phyloP scores from a whole-genome alignment of 2,797 vertebrate species.

The Hypotaenidia philippensis region DNA sequence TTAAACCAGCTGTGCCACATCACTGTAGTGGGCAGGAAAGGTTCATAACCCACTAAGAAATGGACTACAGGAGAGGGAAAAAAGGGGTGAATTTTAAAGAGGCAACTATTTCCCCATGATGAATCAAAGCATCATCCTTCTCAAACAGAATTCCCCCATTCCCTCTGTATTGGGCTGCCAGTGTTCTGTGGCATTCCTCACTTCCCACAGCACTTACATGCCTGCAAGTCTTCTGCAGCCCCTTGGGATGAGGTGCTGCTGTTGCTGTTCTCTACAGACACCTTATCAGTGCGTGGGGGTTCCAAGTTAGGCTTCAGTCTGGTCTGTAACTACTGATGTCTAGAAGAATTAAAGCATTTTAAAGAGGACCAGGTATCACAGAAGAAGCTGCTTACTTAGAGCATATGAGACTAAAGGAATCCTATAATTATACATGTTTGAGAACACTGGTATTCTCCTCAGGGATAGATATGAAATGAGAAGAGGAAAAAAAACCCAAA shows the following conservation, averaged over 20 bases:
- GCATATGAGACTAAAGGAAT: not conserved
- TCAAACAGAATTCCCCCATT: not conserved
- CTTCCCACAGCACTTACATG: not conserved
- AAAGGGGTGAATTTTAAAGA: not conserved
- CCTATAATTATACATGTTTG: accelerated
- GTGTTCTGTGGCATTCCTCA: not conserved
- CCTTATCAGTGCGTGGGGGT: not conserved
- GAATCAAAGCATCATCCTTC: not conserved
- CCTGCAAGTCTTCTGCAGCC: not conserved
- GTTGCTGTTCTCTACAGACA: not conserved
- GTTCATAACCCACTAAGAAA: not conserved
- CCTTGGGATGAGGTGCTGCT: not conserved
- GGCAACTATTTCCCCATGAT: not conserved
- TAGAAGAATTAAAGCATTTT: not conserved
- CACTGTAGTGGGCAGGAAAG: not conserved
- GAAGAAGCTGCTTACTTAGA: not conserved
- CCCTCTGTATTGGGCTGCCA: not conserved
- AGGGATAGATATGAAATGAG: not conserved
- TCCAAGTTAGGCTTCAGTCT: not conserved
- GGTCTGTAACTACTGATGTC: not conserved
- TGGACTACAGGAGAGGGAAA: not conserved
- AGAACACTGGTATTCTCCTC: not conserved
- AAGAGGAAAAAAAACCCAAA: not conserved
- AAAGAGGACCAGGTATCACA: not conserved
- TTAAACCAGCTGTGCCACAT: not conserved